A percentile compares a stretch with the other conserved stretches of the same genome.
phyloP scores from a whole-genome alignment of 1,140 invertebrate genomes.

The Planococcus citri region DNA sequence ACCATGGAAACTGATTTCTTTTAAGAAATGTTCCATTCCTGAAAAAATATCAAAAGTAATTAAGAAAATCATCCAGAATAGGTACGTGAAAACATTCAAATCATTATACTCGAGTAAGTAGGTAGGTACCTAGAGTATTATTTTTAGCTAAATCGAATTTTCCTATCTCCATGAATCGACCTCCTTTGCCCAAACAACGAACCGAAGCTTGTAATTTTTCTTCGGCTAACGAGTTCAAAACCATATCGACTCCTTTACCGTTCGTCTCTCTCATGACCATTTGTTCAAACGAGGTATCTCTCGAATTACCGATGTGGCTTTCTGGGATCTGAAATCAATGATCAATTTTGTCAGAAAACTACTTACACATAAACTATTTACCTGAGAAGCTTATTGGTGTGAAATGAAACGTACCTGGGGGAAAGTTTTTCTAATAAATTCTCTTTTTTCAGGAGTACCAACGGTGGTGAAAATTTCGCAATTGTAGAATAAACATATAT shows the following conservation, averaged over 20 bases:
- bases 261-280: conserved; percentile 46
- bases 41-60: conserved; percentile 22
- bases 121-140: conserved; percentile 42
- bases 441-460: conserved; percentile 52
- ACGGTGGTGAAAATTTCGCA: conserved; percentile 60
- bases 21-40: conserved; percentile 54
- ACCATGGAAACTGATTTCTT: conserved; percentile 76
- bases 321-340: conserved; percentile 40
- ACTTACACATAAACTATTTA: too few relatives aligned
- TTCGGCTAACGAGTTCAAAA: conserved; percentile 64
- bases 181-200: conserved; percentile 47
- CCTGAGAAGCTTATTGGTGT: too few relatives aligned
- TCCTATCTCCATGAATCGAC: conserved; percentile 57
- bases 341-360: too few relatives aligned
- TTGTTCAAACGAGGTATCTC: conserved; percentile 55
- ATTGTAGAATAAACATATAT: conserved; percentile 46
- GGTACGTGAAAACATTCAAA: not conserved
- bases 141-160: conserved; percentile 57
- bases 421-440: conserved; percentile 50
- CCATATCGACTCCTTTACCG: conserved; percentile 57
- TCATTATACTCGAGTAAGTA: not conserved
- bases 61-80: too few relatives aligned
- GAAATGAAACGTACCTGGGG: conserved; percentile 38
- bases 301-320: conserved; percentile 56
- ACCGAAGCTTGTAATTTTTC: conserved; percentile 54